A percentile compares a stretch with the other conserved stretches of the same genome.
Conservation (phyloP, 2,888 invertebrate species). For the Clepsis dumicolana region DNA sequence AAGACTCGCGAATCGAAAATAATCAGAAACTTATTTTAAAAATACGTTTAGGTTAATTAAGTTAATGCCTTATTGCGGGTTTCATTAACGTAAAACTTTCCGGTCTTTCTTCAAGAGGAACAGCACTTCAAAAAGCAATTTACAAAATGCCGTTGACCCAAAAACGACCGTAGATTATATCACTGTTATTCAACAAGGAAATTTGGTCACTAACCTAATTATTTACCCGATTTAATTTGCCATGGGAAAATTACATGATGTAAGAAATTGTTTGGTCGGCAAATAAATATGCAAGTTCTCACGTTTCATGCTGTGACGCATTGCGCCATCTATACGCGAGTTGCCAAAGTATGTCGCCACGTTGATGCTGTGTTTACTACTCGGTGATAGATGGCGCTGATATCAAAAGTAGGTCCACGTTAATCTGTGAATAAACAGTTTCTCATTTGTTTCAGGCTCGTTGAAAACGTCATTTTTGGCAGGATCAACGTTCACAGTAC, state of each 20-base stretch:
- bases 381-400: slow-evolving; percentile 57
- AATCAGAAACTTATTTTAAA: neutral
- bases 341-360: slow-evolving; percentile 52
- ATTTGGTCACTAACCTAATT: slow-evolving; percentile 37
- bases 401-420: slow-evolving; percentile 11
- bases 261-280: slow-evolving; percentile 30
- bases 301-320: slow-evolving; percentile 44
- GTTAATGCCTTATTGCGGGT: neutral
- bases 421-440: slow-evolving; percentile 22
- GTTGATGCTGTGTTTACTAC: slow-evolving; percentile 47
- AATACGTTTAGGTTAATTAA: neutral
- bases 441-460: slow-evolving; percentile 87
- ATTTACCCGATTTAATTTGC: slow-evolving; percentile 32
- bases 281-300: slow-evolving; percentile 32
- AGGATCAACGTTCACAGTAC: slow-evolving; percentile 94
- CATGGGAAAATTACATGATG: slow-evolving; percentile 40
- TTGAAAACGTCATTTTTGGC: slow-evolving; percentile 92
- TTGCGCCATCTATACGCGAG: slow-evolving; percentile 63
- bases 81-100: neutral
- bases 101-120: neutral
- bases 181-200: slow-evolving; percentile 34
- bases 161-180: slow-evolving; percentile 27
- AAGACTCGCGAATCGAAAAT: no score
- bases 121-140: slow-evolving; percentile 1
- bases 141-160: slow-evolving; percentile 9